Evolutionary conservation across 1,140 invertebrate genomes (phyloP).

Genomic region (silkworm (Bombyx mori)): ASM3026992v2 NC_085128.1:418501-419000

Average conservation of each 20-base stretch:
- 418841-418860: slow-evolving; percentile 2
- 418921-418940: slow-evolving; percentile 7
- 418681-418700: slow-evolving; percentile 14
- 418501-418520: too few species aligned
- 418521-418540: too few species aligned
- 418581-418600: too few species aligned
- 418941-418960: slow-evolving; percentile 7
- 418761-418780: slow-evolving; percentile 11
- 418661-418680: too few species aligned
- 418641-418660: too few species aligned
- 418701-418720: slow-evolving; percentile 15
- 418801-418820: background rate
- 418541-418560: too few species aligned
- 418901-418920: background rate
- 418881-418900: slow-evolving; percentile 3
- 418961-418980: background rate
- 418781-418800: slow-evolving; percentile 8
- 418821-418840: background rate
- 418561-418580: too few species aligned
- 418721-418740: too few species aligned
- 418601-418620: too few species aligned
- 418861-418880: slow-evolving; percentile 8
- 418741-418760: slow-evolving; percentile 12
- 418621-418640: too few species aligned
- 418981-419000: slow-evolving; percentile 2